phyloP scores from a whole-genome alignment of 2,797 vertebrate species.

The Denticeps clupeoides region DNA sequence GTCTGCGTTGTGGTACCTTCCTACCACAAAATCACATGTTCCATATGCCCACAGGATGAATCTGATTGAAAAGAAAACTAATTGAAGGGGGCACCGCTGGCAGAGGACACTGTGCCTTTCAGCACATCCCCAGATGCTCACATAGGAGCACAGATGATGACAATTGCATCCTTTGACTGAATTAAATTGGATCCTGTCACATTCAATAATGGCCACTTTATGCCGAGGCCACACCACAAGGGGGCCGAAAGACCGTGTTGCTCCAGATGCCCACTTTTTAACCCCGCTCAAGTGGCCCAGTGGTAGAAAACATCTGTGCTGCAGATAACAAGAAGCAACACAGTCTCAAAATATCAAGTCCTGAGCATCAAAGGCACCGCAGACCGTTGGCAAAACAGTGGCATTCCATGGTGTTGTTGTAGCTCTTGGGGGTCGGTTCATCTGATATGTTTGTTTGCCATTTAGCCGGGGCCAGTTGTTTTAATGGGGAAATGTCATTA shows the following conservation, averaged over 20 bases:
- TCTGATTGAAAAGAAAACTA: slow-evolving; percentile 18
- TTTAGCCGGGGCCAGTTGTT: slow-evolving; percentile 7
- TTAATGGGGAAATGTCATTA: slow-evolving; percentile 3
- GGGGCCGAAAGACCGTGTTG: background rate
- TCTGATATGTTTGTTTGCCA: slow-evolving; percentile 17
- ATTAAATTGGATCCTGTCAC: slow-evolving; percentile 18
- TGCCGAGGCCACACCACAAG: background rate
- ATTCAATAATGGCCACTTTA: slow-evolving; percentile 7
- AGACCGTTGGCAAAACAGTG: slow-evolving; percentile 14
- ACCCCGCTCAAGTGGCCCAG: background rate
- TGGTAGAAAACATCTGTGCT: slow-evolving; percentile 9
- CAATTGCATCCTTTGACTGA: slow-evolving; percentile 27
- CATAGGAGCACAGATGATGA: slow-evolving; percentile 5
- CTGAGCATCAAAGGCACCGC: slow-evolving; percentile 1
- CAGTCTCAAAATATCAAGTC: slow-evolving; percentile 2
- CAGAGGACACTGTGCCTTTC: slow-evolving; percentile 18
- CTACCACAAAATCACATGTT: slow-evolving; percentile 19
- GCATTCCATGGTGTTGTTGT: slow-evolving; percentile 24
- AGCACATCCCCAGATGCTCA: background rate
- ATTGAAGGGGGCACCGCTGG: slow-evolving; percentile 5
- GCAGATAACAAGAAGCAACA: slow-evolving; percentile 8
- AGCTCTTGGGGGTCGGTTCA: slow-evolving; percentile 16
- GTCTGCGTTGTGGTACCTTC: slow-evolving; percentile 13
- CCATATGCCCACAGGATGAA: slow-evolving; percentile 4
- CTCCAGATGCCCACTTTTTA: slow-evolving; percentile 1